Evolutionary conservation across 1,140 invertebrate genomes (phyloP), one percentile per base, ranked within the genome.

Genomic region (Bicyclus anynana): DNA sequence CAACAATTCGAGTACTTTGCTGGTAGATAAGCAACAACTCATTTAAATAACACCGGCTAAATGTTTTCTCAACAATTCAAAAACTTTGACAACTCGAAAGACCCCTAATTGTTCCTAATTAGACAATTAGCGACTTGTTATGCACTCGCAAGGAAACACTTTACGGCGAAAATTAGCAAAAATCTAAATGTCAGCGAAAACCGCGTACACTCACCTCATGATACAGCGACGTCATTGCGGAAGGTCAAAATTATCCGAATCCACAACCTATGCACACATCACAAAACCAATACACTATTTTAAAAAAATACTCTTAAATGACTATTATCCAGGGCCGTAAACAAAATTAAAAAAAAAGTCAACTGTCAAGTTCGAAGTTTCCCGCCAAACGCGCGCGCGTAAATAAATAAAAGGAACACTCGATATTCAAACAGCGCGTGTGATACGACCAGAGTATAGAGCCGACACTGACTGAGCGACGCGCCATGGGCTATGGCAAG

Each of bases 131-230:
- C 2, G 14, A 49, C n/a, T 40, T 54, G n/a, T 9, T 42, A 33
- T 33, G n/a, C n/a, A 33, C 29, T 6, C n/a, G 47, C 44, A 27
- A 26, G 20, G 48, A 42, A 56, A 49, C 52, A 58, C 56, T 67
- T 53, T 35, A 48, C 26, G 54, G 53, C 52, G 42, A 40, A 53
- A 62, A 60, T 56, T 67, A 74, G 74, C 78, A 81, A 81, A 82
- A 81, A 79, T 71, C 35, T 72, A 80, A 82, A 80, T 80, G 78
- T 65, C 80, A 83, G 49, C 58, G 51, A 55, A 82, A 83, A 84
- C 80, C 74, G 75, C 78, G 75, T 70, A 68, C 78, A 83, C 84
- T 86, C 75, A 84, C 83, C 81, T 86, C 81, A 68, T 77, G 65
- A 71, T 86, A 86, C 58, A 84, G 46, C 71, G 83, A 82, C 72